Evolutionary conservation across 2,888 invertebrate species (phyloP).

Genomic region (Amblyjoppa proteus): DNA sequence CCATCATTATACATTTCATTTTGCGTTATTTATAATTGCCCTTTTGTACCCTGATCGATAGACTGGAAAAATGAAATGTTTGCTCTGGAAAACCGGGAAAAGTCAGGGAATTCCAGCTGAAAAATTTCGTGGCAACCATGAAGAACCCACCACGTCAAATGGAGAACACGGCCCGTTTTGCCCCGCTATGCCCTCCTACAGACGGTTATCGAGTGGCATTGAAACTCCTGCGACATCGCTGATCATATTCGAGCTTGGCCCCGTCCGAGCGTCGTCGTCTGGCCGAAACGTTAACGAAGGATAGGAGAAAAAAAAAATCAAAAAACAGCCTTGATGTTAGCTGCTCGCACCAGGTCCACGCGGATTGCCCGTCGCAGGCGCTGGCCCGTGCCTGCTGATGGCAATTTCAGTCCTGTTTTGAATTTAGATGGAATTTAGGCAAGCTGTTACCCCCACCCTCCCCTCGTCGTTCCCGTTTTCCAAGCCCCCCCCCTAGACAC

Average conservation of each 20-base stretch:
- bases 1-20: too few relatives aligned
- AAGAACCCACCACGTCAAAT: too few relatives aligned
- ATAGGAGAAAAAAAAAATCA: slow-evolving; percentile 19
- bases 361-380: slow-evolving; percentile 54
- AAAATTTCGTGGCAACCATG: too few relatives aligned
- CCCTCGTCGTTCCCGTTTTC: slow-evolving; percentile 53
- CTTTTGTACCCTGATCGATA: too few relatives aligned
- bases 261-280: background rate
- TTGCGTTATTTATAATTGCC: too few relatives aligned
- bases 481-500: slow-evolving; percentile 30
- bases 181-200: background rate
- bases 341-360: slow-evolving; percentile 51
- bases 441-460: slow-evolving; percentile 76
- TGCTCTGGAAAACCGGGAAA: too few relatives aligned
- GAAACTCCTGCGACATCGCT: background rate
- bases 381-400: slow-evolving; percentile 74
- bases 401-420: slow-evolving; percentile 79
- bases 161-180: too few relatives aligned
- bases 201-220: background rate
- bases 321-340: slow-evolving; percentile 44
- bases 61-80: too few relatives aligned
- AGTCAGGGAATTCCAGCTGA: too few relatives aligned
- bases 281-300: slow-evolving; percentile 16
- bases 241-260: background rate
- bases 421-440: slow-evolving; percentile 81